Evolutionary conservation across 2,113 vertebrate genomes (phyloP).

Genomic region (Platichthys flesus): DNA sequence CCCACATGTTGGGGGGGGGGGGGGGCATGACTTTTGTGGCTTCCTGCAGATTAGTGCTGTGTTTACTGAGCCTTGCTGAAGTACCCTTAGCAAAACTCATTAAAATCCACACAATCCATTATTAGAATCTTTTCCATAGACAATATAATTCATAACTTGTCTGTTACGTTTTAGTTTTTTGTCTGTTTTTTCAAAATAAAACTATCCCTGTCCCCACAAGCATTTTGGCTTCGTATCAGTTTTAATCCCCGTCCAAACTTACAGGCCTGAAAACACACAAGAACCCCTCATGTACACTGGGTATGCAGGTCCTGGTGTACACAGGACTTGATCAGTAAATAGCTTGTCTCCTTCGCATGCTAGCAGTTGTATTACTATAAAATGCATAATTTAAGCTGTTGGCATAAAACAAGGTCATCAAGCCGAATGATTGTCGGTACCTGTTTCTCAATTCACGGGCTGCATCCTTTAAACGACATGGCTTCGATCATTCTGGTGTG

Average conservation of each 20-base stretch:
- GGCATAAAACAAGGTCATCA: too few relatives aligned
- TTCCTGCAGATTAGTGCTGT: conserved; percentile 79
- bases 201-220: too few relatives aligned
- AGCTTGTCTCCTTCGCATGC: background rate
- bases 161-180: background rate
- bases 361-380: background rate
- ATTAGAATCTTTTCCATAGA: conserved; percentile 55
- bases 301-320: too few relatives aligned
- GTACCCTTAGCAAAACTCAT: conserved; percentile 70
- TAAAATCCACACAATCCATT: conserved; percentile 62
- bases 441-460: background rate
- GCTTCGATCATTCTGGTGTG: too few relatives aligned
- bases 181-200: too few relatives aligned
- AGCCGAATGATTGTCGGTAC: too few relatives aligned
- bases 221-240: too few relatives aligned
- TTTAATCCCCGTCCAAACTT: too few relatives aligned
- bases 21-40: conserved; percentile 67
- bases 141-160: conserved; percentile 21
- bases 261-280: too few relatives aligned
- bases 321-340: too few relatives aligned
- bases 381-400: too few relatives aligned
- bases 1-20: conserved; percentile 13
- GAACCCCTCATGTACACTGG: too few relatives aligned
- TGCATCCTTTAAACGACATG: background rate
- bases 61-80: conserved; percentile 77